Evolutionary conservation across 2,888 invertebrate genomes (phyloP).

Genomic region (Rotaria magnacalcarata): DNA sequence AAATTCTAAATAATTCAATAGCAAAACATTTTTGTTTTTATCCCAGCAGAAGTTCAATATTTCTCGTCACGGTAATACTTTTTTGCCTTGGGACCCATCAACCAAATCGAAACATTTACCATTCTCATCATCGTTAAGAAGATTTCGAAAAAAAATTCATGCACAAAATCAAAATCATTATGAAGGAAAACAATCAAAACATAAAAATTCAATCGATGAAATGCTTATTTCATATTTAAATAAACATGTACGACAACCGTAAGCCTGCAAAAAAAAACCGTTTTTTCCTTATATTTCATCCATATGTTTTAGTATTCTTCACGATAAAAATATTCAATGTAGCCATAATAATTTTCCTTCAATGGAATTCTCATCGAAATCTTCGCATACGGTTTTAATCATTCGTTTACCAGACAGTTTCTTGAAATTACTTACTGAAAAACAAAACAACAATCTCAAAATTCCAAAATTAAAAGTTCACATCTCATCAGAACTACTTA

Average conservation of each 20-base stretch:
- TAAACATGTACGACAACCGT: not conserved
- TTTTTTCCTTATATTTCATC: not conserved
- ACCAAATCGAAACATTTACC: not conserved
- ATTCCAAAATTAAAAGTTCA: not conserved
- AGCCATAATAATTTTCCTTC: not conserved
- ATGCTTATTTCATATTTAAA: not conserved
- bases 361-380: not conserved
- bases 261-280: not conserved
- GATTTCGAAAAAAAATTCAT: not conserved
- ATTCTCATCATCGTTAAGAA: not conserved
- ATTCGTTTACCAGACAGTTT: not conserved
- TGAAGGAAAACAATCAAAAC: not conserved
- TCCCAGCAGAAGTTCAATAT: too few relatives aligned
- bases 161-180: not conserved
- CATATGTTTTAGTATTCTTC: not conserved
- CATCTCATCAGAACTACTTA: not conserved
- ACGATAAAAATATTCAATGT: not conserved
- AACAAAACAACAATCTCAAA: not conserved
- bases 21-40: too few relatives aligned
- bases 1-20: not conserved
- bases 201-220: not conserved
- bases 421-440: not conserved
- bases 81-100: not conserved
- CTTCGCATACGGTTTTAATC: not conserved
- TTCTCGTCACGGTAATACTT: not conserved